Base-by-base conservation (phyloP, 2,888 invertebrate genomes). In the Orthosia cruda region DNA sequence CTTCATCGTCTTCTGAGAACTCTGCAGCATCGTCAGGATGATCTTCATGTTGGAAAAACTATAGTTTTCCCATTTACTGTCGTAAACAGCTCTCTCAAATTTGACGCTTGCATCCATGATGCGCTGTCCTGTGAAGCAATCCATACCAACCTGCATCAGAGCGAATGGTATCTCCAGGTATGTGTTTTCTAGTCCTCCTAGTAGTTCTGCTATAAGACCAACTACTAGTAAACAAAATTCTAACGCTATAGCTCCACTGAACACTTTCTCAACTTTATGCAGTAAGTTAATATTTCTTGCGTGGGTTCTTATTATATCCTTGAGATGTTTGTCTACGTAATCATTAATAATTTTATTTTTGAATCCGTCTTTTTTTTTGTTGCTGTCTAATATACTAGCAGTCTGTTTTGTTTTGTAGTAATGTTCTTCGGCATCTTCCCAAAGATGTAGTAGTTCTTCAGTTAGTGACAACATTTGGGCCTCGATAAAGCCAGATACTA, bases 401-500 rank as follows among this genome's bases (percentile, higher is more conserved):
- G 89, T 50, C 63, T 83, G 59, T 74, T 82, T 23, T 67, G 83
- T 69, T 80, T 85, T 26, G 87, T 78, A 13, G 89, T 88, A 82
- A 62, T 83, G 62, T 63, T 84, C 66, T 40, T 80, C 73, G 0
- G 93, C 92, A 49, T 94, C 94, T 13, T 89, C 74, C 93, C 93
- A 93, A 0, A 94, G 67, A 52, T 88, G 67, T 0, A 74, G 52
- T 3, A 95, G n/a, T 87, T 95, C 94, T 79, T 91, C 79, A 52
- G 91, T 90, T 4, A 95, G 83, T 13, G 93, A 90, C 3, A 91
- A 71, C 86, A 94, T 92, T 81, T 94, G 94, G 0, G 93, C 92
- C 81, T 95, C 95, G 0, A 88, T 89, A 77, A 93, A 94, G 0
- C 95, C 95, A 2, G 87, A 85, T 26, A 92, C 74, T 40, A 93